Base-by-base conservation (phyloP, 2,113 vertebrate genomes). In the Tragelaphus scriptus region DNA sequence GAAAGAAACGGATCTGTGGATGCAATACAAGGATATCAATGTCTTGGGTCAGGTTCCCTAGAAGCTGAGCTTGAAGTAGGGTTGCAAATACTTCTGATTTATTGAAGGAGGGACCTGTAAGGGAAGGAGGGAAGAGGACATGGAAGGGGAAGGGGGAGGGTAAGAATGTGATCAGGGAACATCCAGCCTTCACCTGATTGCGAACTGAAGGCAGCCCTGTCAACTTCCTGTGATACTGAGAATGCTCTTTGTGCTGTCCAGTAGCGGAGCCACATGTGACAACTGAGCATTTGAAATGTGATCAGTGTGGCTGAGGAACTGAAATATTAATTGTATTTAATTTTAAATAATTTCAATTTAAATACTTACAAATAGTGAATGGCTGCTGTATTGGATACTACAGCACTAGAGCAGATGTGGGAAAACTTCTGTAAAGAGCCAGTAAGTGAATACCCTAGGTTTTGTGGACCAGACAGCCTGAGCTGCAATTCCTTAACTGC, bases 201-300 rank as follows among this genome's bases (percentile, higher is more conserved):
- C 1, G 12, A 23, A 4, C 53, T 9, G 2, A 15, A 65, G 71
- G n/a, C n/a, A 28, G 51, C 0, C 0, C 15, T 3, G 0, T 79
- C 44, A 71, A 9, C 14, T 13, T 44, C 30, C 71, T 16, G 0
- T 51, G 85, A 19, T 21, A 3, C 7, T 13, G 53, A 21, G 16
- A 10, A 19, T 11, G 3, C 44, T 9, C 6, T 75, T 23, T 81
- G 17, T 12, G 55, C 49, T 61, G 53, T 47, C 49, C 26, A 12
- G 0, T 6, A 44, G 14, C 14, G n/a, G 25, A 82, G n/a, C 44
- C 19, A 9, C 30, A 2, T 3, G 23, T 19, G 19, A n/a, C 47
- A n/a, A 4, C 44, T 8, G 23, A 17, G 47, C 28, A 23, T n/a
- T 40, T 56, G 61, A 36, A 85, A 56, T 7, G 40, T 55, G 25